Evolutionary conservation across 1,140 invertebrate species (phyloP).

Genomic region (Uloborus diversus): DNA sequence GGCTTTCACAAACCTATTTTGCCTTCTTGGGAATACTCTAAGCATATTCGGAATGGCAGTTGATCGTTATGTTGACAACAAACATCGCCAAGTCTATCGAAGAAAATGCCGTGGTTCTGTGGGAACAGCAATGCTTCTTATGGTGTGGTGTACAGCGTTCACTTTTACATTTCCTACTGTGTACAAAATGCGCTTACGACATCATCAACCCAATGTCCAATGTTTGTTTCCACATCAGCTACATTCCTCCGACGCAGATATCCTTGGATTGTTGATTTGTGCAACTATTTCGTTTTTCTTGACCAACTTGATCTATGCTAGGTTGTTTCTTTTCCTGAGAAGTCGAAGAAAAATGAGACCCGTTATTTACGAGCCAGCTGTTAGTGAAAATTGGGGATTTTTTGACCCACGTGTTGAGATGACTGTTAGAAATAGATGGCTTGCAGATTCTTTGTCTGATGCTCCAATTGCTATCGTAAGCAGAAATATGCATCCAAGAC

Average conservation of each 20-base stretch:
- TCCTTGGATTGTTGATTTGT: background rate
- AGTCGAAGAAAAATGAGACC: conserved; percentile 45
- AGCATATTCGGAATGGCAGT: conserved; percentile 40
- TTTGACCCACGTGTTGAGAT: conserved; percentile 2
- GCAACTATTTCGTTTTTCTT: conserved; percentile 1
- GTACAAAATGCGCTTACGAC: background rate
- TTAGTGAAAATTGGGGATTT: conserved; percentile 53
- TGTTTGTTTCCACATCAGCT: conserved; percentile 40
- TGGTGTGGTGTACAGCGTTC: conserved; percentile 13
- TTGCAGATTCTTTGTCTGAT: conserved; percentile 31
- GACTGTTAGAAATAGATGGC: conserved; percentile 35
- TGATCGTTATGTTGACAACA: conserved; percentile 41
- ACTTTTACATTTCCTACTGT: conserved; percentile 18
- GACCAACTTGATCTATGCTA: conserved; percentile 26
- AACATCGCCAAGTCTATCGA: conserved; percentile 21
- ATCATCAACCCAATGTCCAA: background rate
- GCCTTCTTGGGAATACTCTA: conserved; percentile 38
- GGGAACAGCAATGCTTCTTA: conserved; percentile 4
- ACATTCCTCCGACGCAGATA: background rate
- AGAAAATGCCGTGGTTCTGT: conserved; percentile 15
- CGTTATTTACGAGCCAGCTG: conserved; percentile 45
- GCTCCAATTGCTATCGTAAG: conserved; percentile 30
- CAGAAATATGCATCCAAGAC: conserved; percentile 17
- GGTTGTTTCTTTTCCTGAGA: conserved; percentile 43
- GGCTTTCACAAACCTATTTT: conserved; percentile 40